These are phyloP conservation scores for Calonectris borealis DNA, from an alignment of 2,113 vertebrate species.

Conservation along the genomic window DNA sequence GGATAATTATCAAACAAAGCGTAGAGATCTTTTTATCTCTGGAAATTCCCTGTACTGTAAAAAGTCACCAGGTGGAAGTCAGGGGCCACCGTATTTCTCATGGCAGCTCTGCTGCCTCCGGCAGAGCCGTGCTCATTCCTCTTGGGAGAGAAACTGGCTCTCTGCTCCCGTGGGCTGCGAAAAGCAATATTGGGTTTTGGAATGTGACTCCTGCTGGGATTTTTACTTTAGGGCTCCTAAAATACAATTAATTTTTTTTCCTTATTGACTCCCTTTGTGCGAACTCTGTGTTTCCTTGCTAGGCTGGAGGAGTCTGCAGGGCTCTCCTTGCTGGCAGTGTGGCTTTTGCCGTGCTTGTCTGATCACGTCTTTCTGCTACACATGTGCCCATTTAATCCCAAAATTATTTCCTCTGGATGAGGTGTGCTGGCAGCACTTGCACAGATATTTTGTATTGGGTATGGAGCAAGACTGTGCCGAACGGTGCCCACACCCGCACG, in stretches of 20 bases:
- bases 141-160: neutral
- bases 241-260: neutral
- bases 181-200: neutral
- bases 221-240: neutral
- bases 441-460: fast-evolving
- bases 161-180: neutral
- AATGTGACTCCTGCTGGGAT: neutral
- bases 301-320: neutral
- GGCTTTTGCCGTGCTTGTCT: neutral
- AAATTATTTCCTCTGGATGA: neutral
- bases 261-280: neutral
- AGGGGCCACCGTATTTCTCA: neutral
- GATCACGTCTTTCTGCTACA: neutral
- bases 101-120: neutral
- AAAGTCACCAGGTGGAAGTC: constrained; percentile 4
- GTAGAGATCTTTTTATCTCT: neutral
- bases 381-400: fast-evolving
- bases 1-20: neutral
- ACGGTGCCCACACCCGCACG: fast-evolving
- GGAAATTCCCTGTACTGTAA: neutral
- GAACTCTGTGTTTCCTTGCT: neutral
- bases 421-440: neutral
- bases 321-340: neutral
- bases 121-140: neutral
- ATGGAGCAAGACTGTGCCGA: neutral